Conservation (phyloP, 2,797 vertebrate genomes). For the Cryptoprocta ferox region DNA sequence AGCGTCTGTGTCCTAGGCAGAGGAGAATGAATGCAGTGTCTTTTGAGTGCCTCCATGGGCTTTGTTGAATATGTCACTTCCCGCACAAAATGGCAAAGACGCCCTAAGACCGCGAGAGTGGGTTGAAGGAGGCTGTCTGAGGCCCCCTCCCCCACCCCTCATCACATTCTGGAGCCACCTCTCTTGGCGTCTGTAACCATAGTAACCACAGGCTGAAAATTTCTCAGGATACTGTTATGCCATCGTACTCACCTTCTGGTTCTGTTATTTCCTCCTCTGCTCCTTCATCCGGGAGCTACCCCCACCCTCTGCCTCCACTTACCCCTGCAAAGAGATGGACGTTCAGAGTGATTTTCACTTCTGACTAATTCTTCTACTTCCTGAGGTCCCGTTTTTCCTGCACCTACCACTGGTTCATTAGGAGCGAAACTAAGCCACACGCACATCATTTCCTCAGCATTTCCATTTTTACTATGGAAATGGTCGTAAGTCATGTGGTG, state of each 20-base stretch:
- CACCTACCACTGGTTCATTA: background rate
- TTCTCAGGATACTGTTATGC: background rate
- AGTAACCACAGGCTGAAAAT: conserved; percentile 22
- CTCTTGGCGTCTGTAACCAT: conserved; percentile 65
- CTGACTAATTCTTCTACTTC: background rate
- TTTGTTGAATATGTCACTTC: background rate
- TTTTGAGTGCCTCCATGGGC: background rate
- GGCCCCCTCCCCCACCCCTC: background rate
- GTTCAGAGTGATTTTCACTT: background rate
- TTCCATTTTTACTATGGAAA: background rate
- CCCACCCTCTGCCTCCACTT: background rate
- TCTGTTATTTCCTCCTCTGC: background rate
- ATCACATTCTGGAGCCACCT: background rate
- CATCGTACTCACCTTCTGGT: background rate
- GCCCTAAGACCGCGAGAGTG: background rate
- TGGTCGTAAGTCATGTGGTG: background rate
- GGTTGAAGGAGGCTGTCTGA: background rate
- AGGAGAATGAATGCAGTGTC: background rate
- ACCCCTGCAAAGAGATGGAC: background rate
- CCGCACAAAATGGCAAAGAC: background rate
- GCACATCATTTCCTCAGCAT: background rate
- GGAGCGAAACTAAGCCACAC: background rate
- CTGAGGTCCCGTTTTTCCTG: background rate
- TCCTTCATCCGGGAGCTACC: background rate
- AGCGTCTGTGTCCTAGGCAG: background rate